Evolutionary conservation across 2,888 invertebrate species (phyloP).

Genomic region (Hyposoter didymator): DNA sequence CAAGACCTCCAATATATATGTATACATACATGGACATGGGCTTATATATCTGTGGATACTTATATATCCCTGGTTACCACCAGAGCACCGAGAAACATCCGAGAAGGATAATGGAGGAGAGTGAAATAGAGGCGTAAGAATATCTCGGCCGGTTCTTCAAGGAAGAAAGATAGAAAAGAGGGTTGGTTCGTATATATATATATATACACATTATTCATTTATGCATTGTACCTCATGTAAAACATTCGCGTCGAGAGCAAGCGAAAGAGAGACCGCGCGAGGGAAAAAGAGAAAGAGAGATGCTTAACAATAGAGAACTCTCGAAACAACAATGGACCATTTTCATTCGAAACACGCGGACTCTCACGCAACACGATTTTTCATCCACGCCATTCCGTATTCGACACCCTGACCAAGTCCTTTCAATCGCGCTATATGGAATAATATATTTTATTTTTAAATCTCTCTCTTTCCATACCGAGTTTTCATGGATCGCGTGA

Average conservation of each 20-base stretch:
- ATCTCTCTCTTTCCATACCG: neutral
- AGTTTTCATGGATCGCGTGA: conserved; percentile 46
- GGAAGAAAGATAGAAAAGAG: conserved; percentile 59
- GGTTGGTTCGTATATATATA: conserved; percentile 40
- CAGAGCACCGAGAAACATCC: conserved; percentile 62
- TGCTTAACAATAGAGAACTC: conserved; percentile 54
- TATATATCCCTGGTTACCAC: conserved; percentile 66
- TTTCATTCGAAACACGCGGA: conserved; percentile 61
- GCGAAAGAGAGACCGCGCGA: neutral
- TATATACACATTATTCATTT: conserved; percentile 67
- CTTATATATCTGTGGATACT: conserved; percentile 27
- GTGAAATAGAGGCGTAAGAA: conserved; percentile 61
- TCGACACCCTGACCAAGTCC: conserved; percentile 37
- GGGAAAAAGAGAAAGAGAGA: neutral
- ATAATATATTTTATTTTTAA: conserved; percentile 44
- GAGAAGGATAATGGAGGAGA: conserved; percentile 60
- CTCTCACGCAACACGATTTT: conserved; percentile 60
- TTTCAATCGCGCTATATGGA: conserved; percentile 45
- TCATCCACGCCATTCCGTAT: conserved; percentile 49
- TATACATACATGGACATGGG: conserved; percentile 24
- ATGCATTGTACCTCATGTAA: conserved; percentile 61
- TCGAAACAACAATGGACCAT: conserved; percentile 63
- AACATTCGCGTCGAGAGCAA: conserved; percentile 50
- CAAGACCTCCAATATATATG: conserved; percentile 41
- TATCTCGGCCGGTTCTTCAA: conserved; percentile 42